A percentile compares a stretch with the other conserved stretches of the same genome.
phyloP scores from a whole-genome alignment of 2,113 vertebrate species.

The Pygoscelis antarcticus region DNA sequence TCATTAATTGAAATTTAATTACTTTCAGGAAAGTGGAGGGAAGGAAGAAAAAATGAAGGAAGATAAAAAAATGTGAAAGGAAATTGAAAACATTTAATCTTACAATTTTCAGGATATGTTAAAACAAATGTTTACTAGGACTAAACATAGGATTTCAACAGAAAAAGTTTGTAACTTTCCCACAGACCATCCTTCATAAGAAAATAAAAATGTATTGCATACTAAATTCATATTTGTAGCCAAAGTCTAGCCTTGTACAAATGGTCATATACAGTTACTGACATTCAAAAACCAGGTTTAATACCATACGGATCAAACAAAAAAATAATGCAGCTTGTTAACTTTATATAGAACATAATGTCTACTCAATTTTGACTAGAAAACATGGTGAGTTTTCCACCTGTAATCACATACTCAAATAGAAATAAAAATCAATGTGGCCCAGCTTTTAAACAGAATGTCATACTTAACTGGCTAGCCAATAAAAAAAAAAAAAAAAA shows the following conservation, averaged over 20 bases:
- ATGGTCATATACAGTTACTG: not conserved
- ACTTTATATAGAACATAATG: not conserved
- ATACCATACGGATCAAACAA: not conserved
- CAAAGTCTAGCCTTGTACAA: not conserved
- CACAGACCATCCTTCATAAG: not conserved
- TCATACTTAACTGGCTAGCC: not conserved
- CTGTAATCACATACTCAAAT: not conserved
- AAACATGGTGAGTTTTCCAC: not conserved
- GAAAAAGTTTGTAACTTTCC: not conserved
- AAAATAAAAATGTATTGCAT: not conserved
- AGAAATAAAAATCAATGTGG: not conserved
- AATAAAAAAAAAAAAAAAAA: not conserved
- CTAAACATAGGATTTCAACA: not conserved
- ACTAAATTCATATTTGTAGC: not conserved
- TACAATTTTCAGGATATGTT: not conserved
- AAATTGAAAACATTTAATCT: not conserved
- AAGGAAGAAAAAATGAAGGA: not conserved
- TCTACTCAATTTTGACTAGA: not conserved
- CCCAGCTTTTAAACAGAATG: not conserved
- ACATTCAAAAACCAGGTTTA: not conserved
- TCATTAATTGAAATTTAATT: not conserved
- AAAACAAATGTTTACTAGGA: not conserved
- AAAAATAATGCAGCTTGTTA: not conserved
- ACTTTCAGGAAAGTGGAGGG: not conserved
- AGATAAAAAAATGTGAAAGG: not conserved